These are phyloP conservation scores for Elysia crispata DNA, from an alignment of 2,888 invertebrate species.

Conservation along the genomic window DNA sequence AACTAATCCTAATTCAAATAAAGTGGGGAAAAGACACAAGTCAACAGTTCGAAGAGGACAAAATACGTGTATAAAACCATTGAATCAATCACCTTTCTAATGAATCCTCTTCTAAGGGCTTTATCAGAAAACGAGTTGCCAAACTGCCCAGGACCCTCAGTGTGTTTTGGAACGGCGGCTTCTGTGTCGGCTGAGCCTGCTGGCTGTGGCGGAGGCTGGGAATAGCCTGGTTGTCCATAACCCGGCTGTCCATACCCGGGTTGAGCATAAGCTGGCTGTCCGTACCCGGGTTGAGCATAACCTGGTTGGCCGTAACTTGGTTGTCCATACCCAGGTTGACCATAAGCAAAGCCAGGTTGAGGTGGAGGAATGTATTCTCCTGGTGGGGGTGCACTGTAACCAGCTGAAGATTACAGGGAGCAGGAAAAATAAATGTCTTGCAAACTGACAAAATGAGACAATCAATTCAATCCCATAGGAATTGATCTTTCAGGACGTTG, in stretches of 20 bases:
- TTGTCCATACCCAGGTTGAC: not conserved
- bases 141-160: not conserved
- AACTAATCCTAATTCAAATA: no score
- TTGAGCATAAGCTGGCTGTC: not conserved
- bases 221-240: constrained; percentile 20
- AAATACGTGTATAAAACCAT: not conserved
- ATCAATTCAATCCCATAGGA: no score
- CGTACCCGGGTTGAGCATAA: not conserved
- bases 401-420: no score
- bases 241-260: not conserved
- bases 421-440: no score
- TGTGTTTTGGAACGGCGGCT: constrained; percentile 32
- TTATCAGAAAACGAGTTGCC: constrained; percentile 67
- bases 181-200: not conserved
- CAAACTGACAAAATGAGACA: no score
- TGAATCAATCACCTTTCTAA: constrained; percentile 70
- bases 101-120: constrained; percentile 71
- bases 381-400: no score
- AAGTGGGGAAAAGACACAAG: no score
- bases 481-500: no score
- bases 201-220: not conserved
- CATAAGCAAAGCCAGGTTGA: not conserved
- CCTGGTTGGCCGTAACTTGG: not conserved
- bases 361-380: not conserved
- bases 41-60: no score